phyloP scores from a whole-genome alignment of 1,140 invertebrate genomes.

The Cyrtorhinus lividipennis region DNA sequence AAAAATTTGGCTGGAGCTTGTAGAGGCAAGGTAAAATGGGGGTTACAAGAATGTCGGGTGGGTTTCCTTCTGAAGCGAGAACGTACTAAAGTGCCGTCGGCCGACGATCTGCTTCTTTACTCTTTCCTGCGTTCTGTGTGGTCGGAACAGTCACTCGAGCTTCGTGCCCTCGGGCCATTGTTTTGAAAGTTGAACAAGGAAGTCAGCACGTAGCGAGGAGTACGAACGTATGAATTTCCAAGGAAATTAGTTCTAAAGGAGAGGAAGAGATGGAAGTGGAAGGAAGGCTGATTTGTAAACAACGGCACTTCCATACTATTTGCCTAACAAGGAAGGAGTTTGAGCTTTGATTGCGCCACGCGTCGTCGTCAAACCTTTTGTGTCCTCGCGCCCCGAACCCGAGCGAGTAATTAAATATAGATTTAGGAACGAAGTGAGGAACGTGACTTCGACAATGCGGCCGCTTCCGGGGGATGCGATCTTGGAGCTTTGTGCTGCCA shows the following conservation, averaged over 20 bases:
- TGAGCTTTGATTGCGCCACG: background rate
- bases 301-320: background rate
- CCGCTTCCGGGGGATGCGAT: background rate
- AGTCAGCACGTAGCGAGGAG: background rate
- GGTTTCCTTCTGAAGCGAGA: too few relatives aligned
- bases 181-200: background rate
- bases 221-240: background rate
- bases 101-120: too few relatives aligned
- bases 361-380: background rate
- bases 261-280: background rate
- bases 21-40: too few relatives aligned
- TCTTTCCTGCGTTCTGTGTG: background rate
- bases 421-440: background rate
- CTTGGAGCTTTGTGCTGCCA: background rate
- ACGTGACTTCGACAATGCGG: background rate
- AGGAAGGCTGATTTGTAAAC: background rate
- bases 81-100: too few relatives aligned
- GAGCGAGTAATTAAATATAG: background rate
- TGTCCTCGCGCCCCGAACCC: background rate
- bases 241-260: background rate
- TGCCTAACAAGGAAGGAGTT: background rate
- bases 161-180: background rate
- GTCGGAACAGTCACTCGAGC: background rate
- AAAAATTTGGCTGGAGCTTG: too few relatives aligned
- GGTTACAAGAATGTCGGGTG: too few relatives aligned